Conservation (phyloP, 2,888 invertebrate genomes). For the Oscheius onirici region DNA sequence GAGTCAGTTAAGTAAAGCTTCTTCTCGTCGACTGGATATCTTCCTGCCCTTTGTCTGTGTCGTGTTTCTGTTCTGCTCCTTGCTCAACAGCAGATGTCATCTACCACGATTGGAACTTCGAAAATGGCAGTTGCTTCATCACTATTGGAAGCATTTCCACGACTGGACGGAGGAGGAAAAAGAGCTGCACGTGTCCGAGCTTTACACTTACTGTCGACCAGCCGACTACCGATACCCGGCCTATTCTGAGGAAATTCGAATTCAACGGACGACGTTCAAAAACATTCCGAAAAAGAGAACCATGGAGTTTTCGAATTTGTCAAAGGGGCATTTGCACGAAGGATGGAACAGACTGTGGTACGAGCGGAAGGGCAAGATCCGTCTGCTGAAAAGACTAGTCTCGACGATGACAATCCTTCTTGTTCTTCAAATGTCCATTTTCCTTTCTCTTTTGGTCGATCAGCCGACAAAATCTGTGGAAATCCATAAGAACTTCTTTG, state of each 20-base stretch:
- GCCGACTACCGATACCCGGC: slow-evolving; percentile 6
- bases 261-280: neutral
- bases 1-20: neutral
- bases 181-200: neutral
- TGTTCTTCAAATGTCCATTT: too few species aligned
- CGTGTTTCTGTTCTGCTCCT: neutral
- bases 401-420: too few species aligned
- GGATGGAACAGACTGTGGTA: neutral
- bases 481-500: too few species aligned
- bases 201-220: neutral
- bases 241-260: neutral
- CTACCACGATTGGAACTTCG: neutral
- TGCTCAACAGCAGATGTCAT: neutral
- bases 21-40: neutral
- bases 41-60: neutral
- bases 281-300: neutral
- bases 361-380: neutral
- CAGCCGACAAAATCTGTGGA: too few species aligned
- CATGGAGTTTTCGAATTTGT: neutral
- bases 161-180: neutral
- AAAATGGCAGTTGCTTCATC: neutral
- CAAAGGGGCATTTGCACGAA: neutral
- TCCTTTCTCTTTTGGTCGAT: too few species aligned
- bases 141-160: neutral
- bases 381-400: neutral